phyloP scores from a whole-genome alignment of 2,888 invertebrate genomes.

The Ectobius pallidus region DNA sequence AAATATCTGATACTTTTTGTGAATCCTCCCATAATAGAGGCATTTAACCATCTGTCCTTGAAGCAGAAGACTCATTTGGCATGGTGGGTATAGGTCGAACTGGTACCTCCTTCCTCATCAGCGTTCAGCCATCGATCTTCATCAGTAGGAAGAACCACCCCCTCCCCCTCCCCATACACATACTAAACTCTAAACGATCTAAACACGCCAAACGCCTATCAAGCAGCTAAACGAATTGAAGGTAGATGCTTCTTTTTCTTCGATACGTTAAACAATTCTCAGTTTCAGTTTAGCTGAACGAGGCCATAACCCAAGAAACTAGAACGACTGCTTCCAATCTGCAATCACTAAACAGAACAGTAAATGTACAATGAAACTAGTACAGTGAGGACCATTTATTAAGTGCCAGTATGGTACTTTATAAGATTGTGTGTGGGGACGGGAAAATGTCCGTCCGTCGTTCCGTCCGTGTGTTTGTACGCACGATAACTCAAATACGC shows the following conservation, averaged over 20 bases:
- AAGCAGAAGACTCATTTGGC: not conserved
- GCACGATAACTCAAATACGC: too few species aligned
- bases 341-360: too few species aligned
- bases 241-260: not conserved
- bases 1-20: not conserved
- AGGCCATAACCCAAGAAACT: too few species aligned
- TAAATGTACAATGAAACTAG: too few species aligned
- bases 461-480: too few species aligned
- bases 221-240: not conserved
- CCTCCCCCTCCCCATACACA: slow-evolving; percentile 9
- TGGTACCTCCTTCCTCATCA: slow-evolving; percentile 23
- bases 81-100: slow-evolving; percentile 3
- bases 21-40: not conserved
- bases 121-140: slow-evolving; percentile 18
- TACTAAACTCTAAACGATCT: slow-evolving; percentile 15
- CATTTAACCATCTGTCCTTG: slow-evolving; percentile 22
- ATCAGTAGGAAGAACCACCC: not conserved
- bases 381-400: too few species aligned
- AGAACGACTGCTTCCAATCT: too few species aligned
- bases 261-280: too few species aligned
- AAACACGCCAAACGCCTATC: slow-evolving; percentile 27
- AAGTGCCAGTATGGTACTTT: too few species aligned
- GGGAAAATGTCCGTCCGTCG: too few species aligned
- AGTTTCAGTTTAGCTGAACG: too few species aligned
- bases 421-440: too few species aligned